phyloP scores from a whole-genome alignment of 2,888 invertebrate genomes.

The Agriopis aurantiaria region DNA sequence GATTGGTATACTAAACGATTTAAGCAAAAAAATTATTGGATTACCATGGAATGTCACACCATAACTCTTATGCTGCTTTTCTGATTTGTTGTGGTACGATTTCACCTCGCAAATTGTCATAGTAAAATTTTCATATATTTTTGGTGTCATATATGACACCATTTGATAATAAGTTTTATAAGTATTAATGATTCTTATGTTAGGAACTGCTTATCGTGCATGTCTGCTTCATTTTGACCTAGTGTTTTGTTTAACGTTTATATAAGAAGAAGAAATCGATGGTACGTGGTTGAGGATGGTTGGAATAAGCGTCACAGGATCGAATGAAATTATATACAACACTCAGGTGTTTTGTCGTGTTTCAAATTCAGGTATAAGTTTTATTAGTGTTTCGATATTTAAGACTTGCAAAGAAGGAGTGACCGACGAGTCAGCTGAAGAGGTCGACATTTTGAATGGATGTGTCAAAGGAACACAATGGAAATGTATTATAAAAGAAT shows the following conservation, averaged over 20 bases:
- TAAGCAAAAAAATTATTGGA: no score
- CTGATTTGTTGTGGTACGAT: no score
- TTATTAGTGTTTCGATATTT: neutral
- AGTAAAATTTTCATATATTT: no score
- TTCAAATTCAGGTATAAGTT: neutral
- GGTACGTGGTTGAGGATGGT: neutral
- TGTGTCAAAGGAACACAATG: neutral
- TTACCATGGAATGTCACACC: no score
- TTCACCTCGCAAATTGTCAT: no score
- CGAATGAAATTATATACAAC: neutral
- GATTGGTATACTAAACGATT: no score
- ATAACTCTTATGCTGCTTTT: no score
- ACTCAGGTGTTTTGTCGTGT: neutral
- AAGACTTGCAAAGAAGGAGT: neutral
- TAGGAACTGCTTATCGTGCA: neutral
- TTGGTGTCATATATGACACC: no score
- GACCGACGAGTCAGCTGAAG: no score
- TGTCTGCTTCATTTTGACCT: neutral
- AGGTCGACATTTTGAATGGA: neutral
- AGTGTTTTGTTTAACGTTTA: neutral
- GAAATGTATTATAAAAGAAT: neutral
- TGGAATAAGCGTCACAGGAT: neutral
- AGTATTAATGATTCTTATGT: no score
- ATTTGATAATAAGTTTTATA: no score
- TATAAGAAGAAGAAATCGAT: neutral